Evolutionary conservation across 2,113 vertebrate genomes (phyloP).

Genomic region (Amblyornis subalaris): DNA sequence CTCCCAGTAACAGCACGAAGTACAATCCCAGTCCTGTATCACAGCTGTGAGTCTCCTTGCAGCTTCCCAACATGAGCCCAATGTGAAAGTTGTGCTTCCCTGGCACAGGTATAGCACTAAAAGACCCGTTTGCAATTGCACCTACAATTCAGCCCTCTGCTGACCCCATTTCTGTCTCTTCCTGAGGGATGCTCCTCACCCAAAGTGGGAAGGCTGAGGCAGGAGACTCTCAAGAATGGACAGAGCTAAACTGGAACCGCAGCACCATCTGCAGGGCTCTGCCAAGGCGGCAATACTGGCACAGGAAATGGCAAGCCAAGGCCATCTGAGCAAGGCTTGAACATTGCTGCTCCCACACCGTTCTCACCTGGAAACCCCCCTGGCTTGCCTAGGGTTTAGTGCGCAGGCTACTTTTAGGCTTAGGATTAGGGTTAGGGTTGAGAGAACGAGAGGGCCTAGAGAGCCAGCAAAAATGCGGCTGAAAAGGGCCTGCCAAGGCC

Average conservation of each 20-base stretch:
- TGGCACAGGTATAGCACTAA: neutral
- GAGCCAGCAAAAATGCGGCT: no score
- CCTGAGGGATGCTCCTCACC: neutral
- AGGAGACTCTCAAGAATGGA: neutral
- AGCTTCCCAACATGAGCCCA: fast-evolving
- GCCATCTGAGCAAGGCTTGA: no score
- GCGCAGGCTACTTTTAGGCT: no score
- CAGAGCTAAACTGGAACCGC: neutral
- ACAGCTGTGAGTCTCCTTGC: neutral
- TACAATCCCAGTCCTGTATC: neutral
- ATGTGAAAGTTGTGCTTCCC: fast-evolving
- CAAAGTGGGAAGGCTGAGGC: fast-evolving
- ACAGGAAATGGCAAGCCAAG: no score
- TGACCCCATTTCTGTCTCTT: fast-evolving
- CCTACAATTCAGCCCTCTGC: neutral
- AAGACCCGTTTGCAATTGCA: neutral
- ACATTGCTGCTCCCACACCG: no score
- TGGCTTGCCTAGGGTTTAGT: no score
- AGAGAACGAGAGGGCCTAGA: no score
- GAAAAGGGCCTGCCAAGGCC: no score
- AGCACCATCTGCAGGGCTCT: constrained; percentile 57
- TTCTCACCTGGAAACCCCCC: no score
- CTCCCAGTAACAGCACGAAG: neutral
- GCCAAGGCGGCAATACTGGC: neutral
- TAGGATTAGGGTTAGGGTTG: no score